Evolutionary conservation across 2,797 vertebrate species (phyloP).

Genomic region (Bradypodion ventrale): DNA sequence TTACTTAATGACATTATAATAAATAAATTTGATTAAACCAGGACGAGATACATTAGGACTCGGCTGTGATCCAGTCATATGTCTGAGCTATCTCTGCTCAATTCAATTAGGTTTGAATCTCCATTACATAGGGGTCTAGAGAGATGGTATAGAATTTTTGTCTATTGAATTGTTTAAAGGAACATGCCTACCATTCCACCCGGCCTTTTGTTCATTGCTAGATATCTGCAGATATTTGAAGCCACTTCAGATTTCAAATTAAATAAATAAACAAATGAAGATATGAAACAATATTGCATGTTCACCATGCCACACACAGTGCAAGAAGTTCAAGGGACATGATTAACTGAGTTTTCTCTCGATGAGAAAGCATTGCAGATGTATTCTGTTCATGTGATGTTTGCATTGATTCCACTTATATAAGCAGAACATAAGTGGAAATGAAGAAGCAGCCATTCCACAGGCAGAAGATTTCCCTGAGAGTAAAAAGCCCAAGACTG

Average conservation of each 20-base stretch:
- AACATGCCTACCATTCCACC: background rate
- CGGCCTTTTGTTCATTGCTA: background rate
- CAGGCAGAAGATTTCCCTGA: background rate
- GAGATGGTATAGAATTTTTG: background rate
- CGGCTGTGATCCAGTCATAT: background rate
- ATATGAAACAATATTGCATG: too few relatives aligned
- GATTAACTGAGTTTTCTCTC: too few relatives aligned
- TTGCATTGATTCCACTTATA: too few relatives aligned
- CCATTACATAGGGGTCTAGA: background rate
- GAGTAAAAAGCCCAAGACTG: background rate
- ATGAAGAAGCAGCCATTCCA: background rate
- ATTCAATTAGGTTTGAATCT: background rate
- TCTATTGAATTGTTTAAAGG: background rate
- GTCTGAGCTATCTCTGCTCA: background rate
- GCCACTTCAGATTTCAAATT: background rate
- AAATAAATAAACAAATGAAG: background rate
- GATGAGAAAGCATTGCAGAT: background rate
- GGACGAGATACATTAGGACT: slow-evolving; percentile 23
- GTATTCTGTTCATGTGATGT: too few relatives aligned
- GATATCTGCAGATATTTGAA: background rate
- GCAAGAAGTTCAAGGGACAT: too few relatives aligned
- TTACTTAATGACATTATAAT: slow-evolving; percentile 20
- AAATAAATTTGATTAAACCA: slow-evolving; percentile 10
- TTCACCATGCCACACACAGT: too few relatives aligned
- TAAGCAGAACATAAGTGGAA: background rate